Evolutionary conservation across 2,888 invertebrate species (phyloP).

Genomic region (Amitus sp.): DNA sequence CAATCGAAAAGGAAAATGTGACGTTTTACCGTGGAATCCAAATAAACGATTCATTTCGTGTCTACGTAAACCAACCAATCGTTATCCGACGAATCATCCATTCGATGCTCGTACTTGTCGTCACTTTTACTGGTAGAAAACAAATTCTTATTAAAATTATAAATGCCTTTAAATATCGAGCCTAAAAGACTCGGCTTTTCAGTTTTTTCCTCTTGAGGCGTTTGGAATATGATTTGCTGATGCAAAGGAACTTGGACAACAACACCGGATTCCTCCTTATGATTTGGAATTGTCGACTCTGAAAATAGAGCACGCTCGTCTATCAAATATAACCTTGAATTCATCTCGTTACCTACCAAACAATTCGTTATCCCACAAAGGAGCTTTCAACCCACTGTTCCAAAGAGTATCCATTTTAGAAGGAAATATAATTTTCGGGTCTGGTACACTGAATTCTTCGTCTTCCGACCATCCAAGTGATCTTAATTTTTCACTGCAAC

Average conservation of each 20-base stretch:
- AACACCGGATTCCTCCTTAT: slow-evolving; percentile 15
- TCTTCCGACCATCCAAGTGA: slow-evolving; percentile 49
- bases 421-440: slow-evolving; percentile 43
- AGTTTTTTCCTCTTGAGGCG: slow-evolving; percentile 28
- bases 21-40: no score
- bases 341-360: slow-evolving; percentile 22
- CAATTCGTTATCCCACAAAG: slow-evolving; percentile 24
- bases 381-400: slow-evolving; percentile 12
- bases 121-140: slow-evolving; percentile 5
- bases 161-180: slow-evolving; percentile 46
- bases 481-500: slow-evolving; percentile 43
- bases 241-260: slow-evolving; percentile 46
- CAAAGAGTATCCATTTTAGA: slow-evolving; percentile 20
- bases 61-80: background rate
- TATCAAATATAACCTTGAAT: background rate
- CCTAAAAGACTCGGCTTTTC: slow-evolving; percentile 30
- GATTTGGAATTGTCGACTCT: background rate
- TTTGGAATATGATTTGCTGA: slow-evolving; percentile 47
- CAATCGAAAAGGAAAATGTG: no score
- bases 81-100: background rate
- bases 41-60: background rate
- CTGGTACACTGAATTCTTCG: slow-evolving; percentile 44
- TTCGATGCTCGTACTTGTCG: background rate
- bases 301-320: background rate
- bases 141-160: slow-evolving; percentile 43